Evolutionary conservation across 2,797 vertebrate species (phyloP).

Genomic region (Mormyrops boulengeri): DNA sequence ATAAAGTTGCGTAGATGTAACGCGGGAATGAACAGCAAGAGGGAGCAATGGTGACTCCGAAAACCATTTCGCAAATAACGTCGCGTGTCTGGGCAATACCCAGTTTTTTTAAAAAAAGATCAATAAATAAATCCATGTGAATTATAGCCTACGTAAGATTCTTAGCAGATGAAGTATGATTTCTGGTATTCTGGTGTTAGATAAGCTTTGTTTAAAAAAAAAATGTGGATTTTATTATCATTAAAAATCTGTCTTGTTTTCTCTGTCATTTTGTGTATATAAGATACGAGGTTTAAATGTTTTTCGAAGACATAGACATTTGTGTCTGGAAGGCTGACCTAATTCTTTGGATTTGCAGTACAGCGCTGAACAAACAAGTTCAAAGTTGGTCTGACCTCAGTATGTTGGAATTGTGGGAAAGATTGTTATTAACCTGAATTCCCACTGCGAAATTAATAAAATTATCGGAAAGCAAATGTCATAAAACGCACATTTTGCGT

Average conservation of each 20-base stretch:
- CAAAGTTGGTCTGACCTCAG: background rate
- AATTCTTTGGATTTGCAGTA: background rate
- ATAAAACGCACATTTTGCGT: background rate
- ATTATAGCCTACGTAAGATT: background rate
- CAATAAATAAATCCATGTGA: background rate
- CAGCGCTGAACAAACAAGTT: background rate
- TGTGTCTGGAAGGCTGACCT: background rate
- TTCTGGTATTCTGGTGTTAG: background rate
- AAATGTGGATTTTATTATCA: background rate
- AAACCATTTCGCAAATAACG: background rate
- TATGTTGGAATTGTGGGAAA: background rate
- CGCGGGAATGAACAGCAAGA: conserved; percentile 35
- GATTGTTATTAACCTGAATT: background rate
- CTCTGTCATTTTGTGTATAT: background rate
- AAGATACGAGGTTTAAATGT: background rate
- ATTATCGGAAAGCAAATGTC: background rate
- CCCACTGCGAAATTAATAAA: background rate
- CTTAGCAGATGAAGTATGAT: background rate
- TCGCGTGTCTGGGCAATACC: background rate
- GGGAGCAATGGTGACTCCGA: conserved; percentile 37
- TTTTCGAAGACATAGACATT: background rate
- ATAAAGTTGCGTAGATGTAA: conserved; percentile 30
- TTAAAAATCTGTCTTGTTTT: background rate
- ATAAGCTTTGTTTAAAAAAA: background rate
- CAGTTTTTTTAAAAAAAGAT: background rate